Percentiles rank a stretch among this genome's conserved stretches.
Conservation (phyloP, 2,888 invertebrate genomes). For the Polia nebulosa region DNA sequence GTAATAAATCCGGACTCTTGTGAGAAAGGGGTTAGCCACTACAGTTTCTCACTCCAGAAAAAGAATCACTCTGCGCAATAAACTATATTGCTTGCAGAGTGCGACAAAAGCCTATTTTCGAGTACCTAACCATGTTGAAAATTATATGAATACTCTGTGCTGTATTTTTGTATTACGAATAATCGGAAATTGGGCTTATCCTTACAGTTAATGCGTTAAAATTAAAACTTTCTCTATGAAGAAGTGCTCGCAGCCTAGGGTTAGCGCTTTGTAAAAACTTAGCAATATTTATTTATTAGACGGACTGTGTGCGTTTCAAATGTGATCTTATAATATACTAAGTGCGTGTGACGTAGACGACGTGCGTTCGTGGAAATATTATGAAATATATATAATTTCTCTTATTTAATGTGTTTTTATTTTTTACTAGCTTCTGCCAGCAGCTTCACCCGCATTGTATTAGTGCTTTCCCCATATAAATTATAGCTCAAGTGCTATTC, state of each 20-base stretch:
- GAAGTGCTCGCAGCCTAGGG: slow-evolving; percentile 39
- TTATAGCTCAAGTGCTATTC: too few species aligned
- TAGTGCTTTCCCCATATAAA: too few species aligned
- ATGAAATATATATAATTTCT: slow-evolving; percentile 90
- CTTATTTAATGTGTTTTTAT: slow-evolving; percentile 79
- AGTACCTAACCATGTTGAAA: too few species aligned
- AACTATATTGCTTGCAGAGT: too few species aligned
- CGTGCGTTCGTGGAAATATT: slow-evolving; percentile 79
- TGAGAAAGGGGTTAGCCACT: too few species aligned
- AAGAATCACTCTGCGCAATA: too few species aligned
- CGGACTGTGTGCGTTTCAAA: slow-evolving; percentile 67
- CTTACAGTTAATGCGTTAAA: neutral
- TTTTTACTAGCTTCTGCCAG: too few species aligned
- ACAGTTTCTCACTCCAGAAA: too few species aligned
- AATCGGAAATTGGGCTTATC: neutral
- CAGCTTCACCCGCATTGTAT: too few species aligned
- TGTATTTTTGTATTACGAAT: too few species aligned
- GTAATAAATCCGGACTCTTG: too few species aligned
- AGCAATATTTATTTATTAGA: slow-evolving; percentile 84
- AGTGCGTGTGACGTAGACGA: slow-evolving; percentile 74
- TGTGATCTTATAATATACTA: slow-evolving; percentile 72
- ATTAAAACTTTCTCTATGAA: slow-evolving; percentile 45
- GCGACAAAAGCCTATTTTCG: neutral
- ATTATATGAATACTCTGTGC: too few species aligned
- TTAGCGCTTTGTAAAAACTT: slow-evolving; percentile 68